These are phyloP conservation scores for Leptinotarsa juncta DNA, from an alignment of 2,888 invertebrate species.

Conservation along the genomic window DNA sequence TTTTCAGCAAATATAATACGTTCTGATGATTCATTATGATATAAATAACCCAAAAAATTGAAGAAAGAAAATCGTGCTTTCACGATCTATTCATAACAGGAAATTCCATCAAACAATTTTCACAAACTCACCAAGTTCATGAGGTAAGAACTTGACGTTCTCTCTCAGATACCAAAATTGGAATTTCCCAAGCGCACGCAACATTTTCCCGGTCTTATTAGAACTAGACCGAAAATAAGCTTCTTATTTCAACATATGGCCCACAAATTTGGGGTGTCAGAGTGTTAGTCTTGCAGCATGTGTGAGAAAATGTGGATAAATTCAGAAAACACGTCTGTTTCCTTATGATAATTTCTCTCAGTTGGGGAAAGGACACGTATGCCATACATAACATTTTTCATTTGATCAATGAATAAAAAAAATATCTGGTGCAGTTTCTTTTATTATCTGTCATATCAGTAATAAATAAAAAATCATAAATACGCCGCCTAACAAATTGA, in stretches of 20 bases:
- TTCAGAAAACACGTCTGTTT: neutral
- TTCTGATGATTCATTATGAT: too few species aligned
- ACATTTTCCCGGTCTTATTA: constrained; percentile 1
- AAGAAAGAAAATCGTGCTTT: too few species aligned
- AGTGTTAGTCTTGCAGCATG: neutral
- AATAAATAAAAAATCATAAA: too few species aligned
- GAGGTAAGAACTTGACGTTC: neutral
- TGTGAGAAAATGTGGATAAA: neutral
- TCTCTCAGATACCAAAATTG: neutral
- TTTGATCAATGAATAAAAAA: too few species aligned
- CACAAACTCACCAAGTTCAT: neutral
- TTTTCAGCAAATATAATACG: too few species aligned
- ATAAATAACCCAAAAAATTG: too few species aligned
- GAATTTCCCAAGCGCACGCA: constrained; percentile 1
- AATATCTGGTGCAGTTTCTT: too few species aligned
- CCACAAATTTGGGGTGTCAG: neutral
- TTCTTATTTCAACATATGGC: neutral
- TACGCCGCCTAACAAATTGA: too few species aligned
- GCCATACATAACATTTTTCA: neutral
- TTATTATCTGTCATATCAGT: too few species aligned
- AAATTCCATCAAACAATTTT: neutral
- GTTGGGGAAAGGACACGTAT: neutral
- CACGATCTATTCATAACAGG: too few species aligned
- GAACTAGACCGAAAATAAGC: neutral
- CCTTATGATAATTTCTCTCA: neutral